These are phyloP conservation scores for Poeciliopsis prolifica DNA, from an alignment of 2,113 vertebrate genomes.

Conservation along the genomic window DNA sequence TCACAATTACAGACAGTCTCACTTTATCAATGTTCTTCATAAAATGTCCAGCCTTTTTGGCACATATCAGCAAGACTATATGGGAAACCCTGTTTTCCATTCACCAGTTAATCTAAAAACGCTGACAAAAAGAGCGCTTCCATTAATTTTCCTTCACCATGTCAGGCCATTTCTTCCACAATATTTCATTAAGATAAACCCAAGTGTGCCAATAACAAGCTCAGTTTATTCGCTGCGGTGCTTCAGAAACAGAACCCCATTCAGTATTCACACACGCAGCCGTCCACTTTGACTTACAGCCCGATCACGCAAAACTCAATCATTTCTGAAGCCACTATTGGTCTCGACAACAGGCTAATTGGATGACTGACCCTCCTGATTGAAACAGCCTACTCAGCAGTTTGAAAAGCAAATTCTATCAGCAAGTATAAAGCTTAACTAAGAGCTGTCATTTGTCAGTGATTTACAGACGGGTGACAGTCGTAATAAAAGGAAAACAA, in stretches of 20 bases:
- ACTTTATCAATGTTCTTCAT: background rate
- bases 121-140: constrained; percentile 15
- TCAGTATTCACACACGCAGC: constrained; percentile 20
- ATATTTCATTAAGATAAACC: constrained; percentile 55
- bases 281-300: constrained; percentile 37
- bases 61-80: constrained; percentile 39
- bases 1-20: constrained; percentile 16
- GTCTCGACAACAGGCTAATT: constrained; percentile 57
- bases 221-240: constrained; percentile 4
- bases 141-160: constrained; percentile 38
- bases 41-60: background rate
- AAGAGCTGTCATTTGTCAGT: constrained; percentile 40
- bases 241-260: constrained; percentile 1
- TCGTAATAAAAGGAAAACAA: constrained; percentile 13
- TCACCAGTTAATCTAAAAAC: constrained; percentile 49
- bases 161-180: constrained; percentile 4
- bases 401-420: constrained; percentile 51
- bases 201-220: constrained; percentile 27
- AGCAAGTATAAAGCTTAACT: constrained; percentile 29
- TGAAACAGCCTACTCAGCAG: constrained; percentile 48
- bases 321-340: constrained; percentile 49
- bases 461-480: constrained; percentile 23
- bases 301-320: constrained; percentile 53
- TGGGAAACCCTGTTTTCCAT: constrained; percentile 15
- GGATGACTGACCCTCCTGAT: constrained; percentile 55